Conservation (phyloP, 2,797 vertebrate genomes). For the Lepus oiostolus region DNA sequence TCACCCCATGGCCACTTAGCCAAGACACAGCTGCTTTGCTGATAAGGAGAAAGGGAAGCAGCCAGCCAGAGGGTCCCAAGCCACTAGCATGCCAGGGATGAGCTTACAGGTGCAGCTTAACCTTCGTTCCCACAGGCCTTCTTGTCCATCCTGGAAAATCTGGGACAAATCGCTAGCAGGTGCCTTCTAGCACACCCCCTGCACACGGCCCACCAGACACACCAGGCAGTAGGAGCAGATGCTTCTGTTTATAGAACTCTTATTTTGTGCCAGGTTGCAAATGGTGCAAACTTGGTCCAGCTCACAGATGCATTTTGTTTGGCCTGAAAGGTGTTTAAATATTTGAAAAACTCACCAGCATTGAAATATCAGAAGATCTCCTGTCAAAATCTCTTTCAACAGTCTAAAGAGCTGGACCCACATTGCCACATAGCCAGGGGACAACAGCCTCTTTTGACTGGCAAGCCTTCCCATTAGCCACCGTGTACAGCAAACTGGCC, state of each 20-base stretch:
- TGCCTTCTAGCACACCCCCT: not conserved
- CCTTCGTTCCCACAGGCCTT: not conserved
- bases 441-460: not conserved
- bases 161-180: accelerated
- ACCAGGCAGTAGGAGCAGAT: not conserved
- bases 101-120: not conserved
- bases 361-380: not conserved
- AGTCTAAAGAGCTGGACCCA: not conserved
- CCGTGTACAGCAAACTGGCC: not conserved
- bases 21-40: not conserved
- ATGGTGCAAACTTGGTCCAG: not conserved
- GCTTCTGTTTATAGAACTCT: not conserved
- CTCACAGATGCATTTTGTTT: not conserved
- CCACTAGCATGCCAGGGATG: not conserved
- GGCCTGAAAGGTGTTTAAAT: constrained; percentile 28
- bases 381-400: not conserved
- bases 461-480: not conserved
- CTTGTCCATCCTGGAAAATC: not conserved
- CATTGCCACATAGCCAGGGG: not conserved
- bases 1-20: not conserved
- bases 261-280: not conserved
- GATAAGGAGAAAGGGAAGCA: not conserved
- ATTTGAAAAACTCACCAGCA: constrained; percentile 19
- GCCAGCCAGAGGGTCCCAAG: not conserved
- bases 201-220: not conserved